These are phyloP conservation scores for Gambusia holbrooki DNA, from an alignment of 2,113 vertebrate species.

Conservation along the genomic window DNA sequence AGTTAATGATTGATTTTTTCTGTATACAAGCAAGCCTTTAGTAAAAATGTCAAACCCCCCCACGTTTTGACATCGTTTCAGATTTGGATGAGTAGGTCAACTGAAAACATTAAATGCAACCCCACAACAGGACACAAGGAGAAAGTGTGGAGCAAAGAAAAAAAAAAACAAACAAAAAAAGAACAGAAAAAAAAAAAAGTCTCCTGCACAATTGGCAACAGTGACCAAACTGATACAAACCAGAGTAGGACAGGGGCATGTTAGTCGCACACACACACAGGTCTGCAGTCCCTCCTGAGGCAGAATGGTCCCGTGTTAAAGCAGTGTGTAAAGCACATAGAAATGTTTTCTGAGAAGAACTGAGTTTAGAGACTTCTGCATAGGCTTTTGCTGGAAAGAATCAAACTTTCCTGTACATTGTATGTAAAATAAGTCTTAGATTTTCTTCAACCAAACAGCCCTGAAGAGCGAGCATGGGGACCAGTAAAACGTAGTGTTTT, in stretches of 20 bases:
- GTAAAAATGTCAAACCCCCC: conserved; percentile 78
- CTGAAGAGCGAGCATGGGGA: conserved; percentile 48
- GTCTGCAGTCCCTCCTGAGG: conserved; percentile 85
- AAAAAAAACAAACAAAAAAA: conserved; percentile 6
- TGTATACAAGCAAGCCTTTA: conserved; percentile 73
- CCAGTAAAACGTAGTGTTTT: conserved; percentile 88
- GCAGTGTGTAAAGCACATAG: conserved; percentile 88
- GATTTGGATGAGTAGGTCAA: conserved; percentile 84
- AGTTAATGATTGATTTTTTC: conserved; percentile 71
- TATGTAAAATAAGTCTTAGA: conserved; percentile 77
- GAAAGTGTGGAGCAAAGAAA: conserved; percentile 63
- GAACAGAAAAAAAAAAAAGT: conserved; percentile 57
- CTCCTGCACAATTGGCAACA: conserved; percentile 86
- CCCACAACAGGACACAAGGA: conserved; percentile 78
- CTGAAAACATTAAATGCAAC: conserved; percentile 80
- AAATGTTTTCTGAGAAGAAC: conserved; percentile 83
- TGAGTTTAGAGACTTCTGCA: conserved; percentile 85
- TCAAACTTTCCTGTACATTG: conserved; percentile 74
- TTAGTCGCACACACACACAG: conserved; percentile 83
- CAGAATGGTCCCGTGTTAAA: conserved; percentile 91
- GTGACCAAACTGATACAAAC: conserved; percentile 90
- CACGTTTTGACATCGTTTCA: conserved; percentile 88
- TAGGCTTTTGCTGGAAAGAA: conserved; percentile 83
- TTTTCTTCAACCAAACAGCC: conserved; percentile 75
- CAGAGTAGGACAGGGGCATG: conserved; percentile 73